These are phyloP conservation scores for Eospalax fontanierii DNA, from an alignment of 2,797 vertebrate genomes.

Conservation along the genomic window DNA sequence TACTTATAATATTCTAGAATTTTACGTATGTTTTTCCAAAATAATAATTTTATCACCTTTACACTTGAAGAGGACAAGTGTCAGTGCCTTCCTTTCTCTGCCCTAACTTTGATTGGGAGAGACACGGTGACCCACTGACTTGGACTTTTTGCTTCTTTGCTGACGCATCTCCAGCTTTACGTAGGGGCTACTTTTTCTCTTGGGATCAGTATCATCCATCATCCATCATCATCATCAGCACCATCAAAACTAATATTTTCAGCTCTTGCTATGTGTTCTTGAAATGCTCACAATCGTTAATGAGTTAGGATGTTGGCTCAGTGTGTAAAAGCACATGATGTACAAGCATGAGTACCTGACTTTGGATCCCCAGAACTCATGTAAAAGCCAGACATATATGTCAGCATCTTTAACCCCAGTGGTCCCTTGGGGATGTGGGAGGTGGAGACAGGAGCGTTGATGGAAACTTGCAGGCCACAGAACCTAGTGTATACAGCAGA, in stretches of 20 bases:
- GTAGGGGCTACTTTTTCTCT: neutral
- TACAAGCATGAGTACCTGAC: neutral
- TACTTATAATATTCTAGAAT: neutral
- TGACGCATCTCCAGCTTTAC: neutral
- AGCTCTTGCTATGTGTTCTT: neutral
- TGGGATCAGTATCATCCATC: neutral
- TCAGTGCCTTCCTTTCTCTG: neutral
- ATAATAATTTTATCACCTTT: neutral
- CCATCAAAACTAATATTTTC: neutral
- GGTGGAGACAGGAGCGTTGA: neutral
- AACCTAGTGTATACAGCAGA: neutral
- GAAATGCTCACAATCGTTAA: neutral
- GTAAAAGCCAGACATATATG: neutral
- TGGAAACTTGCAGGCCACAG: neutral
- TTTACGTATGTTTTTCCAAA: constrained; percentile 42
- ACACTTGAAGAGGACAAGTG: neutral
- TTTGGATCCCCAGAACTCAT: neutral
- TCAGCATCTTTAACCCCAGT: neutral
- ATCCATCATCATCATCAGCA: neutral
- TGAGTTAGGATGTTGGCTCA: neutral
- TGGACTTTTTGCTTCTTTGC: neutral
- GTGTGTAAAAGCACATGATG: neutral
- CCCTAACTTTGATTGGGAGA: neutral
- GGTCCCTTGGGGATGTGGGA: neutral
- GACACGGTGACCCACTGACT: neutral